Percentiles rank a stretch among this genome's conserved stretches.
Conservation (phyloP, 2,797 vertebrate species). For the Gobionotothen gibberifrons region DNA sequence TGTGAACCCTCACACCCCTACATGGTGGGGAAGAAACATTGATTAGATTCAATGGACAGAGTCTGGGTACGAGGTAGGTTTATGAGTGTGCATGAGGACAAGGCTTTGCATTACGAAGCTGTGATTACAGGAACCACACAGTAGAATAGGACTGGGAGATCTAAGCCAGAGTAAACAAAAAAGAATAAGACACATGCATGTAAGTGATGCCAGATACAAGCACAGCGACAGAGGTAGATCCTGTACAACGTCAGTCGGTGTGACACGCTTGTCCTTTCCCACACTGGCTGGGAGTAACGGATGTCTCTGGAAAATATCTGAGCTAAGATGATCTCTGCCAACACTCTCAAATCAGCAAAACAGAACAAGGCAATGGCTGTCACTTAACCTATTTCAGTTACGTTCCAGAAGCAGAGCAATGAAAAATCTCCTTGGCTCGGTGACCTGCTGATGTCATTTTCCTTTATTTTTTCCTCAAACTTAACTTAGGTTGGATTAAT, state of each 20-base stretch:
- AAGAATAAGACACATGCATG: constrained; percentile 34
- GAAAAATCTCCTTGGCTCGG: background rate
- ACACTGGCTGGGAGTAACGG: constrained; percentile 1
- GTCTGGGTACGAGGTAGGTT: constrained; percentile 4
- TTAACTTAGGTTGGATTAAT: constrained; percentile 26
- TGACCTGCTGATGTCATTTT: constrained; percentile 18
- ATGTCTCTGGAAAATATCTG: constrained; percentile 14
- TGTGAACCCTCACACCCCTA: too few species aligned
- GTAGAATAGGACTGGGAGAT: background rate
- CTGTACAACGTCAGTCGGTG: constrained; percentile 33
- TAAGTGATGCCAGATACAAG: constrained; percentile 44
- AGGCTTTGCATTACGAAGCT: background rate
- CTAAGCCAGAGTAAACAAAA: constrained; percentile 17
- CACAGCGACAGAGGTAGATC: constrained; percentile 33
- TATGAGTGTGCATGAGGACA: constrained; percentile 15
- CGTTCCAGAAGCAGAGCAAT: background rate
- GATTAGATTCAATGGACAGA: constrained; percentile 27
- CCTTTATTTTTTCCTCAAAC: constrained; percentile 26
- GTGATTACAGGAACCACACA: background rate
- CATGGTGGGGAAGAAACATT: constrained; percentile 27
- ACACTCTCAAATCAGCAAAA: constrained; percentile 7
- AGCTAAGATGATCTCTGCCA: constrained; percentile 25
- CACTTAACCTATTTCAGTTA: constrained; percentile 17
- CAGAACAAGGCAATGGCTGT: constrained; percentile 15
- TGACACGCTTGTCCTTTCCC: constrained; percentile 39